These are phyloP conservation scores for Clivina fossor DNA, from an alignment of 2,888 invertebrate species.

Conservation along the genomic window DNA sequence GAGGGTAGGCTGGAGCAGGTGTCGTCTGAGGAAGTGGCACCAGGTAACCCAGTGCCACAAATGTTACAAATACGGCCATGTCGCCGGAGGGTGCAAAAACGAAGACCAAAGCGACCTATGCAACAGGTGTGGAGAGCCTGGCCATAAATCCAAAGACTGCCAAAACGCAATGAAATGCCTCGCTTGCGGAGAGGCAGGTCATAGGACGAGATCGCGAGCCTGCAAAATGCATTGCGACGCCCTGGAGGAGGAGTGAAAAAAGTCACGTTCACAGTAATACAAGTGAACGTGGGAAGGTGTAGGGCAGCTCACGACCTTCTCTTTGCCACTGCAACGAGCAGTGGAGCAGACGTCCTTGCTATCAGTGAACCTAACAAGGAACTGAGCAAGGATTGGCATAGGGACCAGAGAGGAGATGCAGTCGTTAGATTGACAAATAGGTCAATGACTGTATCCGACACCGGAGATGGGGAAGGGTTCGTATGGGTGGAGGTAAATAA, in stretches of 20 bases:
- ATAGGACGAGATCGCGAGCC: background rate
- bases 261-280: slow-evolving; percentile 1
- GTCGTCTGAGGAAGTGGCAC: no score
- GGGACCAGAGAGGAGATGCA: background rate
- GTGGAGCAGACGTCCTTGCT: slow-evolving; percentile 42
- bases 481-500: background rate
- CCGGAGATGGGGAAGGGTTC: background rate
- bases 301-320: slow-evolving; percentile 12
- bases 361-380: background rate
- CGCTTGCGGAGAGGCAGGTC: background rate
- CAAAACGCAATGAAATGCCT: slow-evolving; percentile 3
- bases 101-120: no score
- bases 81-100: no score
- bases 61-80: no score
- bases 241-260: slow-evolving; percentile 9
- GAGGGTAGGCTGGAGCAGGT: no score
- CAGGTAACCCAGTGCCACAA: no score
- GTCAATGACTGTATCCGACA: background rate
- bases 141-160: no score
- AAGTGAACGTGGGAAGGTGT: slow-evolving; percentile 17
- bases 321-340: slow-evolving; percentile 40
- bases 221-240: background rate
- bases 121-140: no score
- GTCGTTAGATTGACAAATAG: background rate
- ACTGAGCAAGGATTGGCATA: background rate